phyloP scores from a whole-genome alignment of 2,113 vertebrate genomes.

The Megatriorchis doriae region DNA sequence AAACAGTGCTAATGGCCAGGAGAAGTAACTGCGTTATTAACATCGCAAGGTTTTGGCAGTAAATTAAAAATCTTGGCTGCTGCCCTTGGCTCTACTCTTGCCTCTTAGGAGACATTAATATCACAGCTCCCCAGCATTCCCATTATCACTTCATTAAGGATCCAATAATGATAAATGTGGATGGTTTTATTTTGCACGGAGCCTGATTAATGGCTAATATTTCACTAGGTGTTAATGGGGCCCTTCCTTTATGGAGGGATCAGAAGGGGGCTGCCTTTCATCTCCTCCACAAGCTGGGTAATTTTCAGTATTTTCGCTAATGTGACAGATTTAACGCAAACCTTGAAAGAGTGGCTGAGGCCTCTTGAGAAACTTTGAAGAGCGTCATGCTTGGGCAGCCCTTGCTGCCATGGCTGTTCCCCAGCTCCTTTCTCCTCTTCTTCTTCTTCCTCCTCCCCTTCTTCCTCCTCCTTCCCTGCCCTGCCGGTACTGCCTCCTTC shows the following conservation, averaged over 20 bases:
- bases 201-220: slow-evolving; percentile 68
- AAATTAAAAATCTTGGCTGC: slow-evolving; percentile 70
- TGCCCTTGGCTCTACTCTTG: slow-evolving; percentile 53
- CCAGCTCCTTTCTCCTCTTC: not conserved
- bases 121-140: slow-evolving; percentile 66
- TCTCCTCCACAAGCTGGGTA: slow-evolving; percentile 7
- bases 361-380: slow-evolving; percentile 1
- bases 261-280: slow-evolving; percentile 37
- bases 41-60: slow-evolving; percentile 53
- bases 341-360: not conserved
- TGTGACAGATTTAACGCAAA: slow-evolving; percentile 42
- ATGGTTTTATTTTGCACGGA: slow-evolving; percentile 53
- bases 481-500: not conserved
- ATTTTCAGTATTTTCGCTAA: slow-evolving; percentile 38
- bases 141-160: slow-evolving; percentile 73
- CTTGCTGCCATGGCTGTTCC: not conserved
- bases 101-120: slow-evolving; percentile 71
- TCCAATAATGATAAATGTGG: slow-evolving; percentile 67
- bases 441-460: not conserved
- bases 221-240: slow-evolving; percentile 68
- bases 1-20: not conserved
- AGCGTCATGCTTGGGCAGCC: not conserved
- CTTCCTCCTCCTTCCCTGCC: not conserved
- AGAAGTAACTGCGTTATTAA: slow-evolving; percentile 45
- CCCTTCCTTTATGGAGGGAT: slow-evolving; percentile 34